A percentile compares a stretch with the other conserved stretches of the same genome.
Evolutionary conservation across 2,888 invertebrate species (phyloP).

Genomic region (Chloromyia formosa): DNA sequence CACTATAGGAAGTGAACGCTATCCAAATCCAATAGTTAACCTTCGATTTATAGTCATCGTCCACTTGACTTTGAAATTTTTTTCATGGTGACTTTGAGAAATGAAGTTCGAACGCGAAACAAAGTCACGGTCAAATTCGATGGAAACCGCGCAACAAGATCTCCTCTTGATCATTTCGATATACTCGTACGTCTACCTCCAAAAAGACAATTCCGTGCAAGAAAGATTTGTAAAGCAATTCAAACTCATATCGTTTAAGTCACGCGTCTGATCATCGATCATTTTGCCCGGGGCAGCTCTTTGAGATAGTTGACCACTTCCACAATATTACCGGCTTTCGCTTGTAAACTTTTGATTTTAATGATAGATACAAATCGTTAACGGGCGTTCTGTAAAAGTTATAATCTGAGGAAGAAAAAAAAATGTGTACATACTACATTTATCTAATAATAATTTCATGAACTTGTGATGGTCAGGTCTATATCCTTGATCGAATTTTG

Average conservation of each 20-base stretch:
- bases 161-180: slow-evolving; percentile 14
- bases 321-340: background rate
- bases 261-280: slow-evolving; percentile 1
- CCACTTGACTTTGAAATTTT: slow-evolving; percentile 37
- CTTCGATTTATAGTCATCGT: slow-evolving; percentile 21
- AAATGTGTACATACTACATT: background rate
- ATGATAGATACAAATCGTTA: slow-evolving; percentile 17
- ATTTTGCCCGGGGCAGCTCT: background rate
- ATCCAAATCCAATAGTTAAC: background rate
- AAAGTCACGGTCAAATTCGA: slow-evolving; percentile 27
- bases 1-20: slow-evolving; percentile 23
- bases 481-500: slow-evolving; percentile 31
- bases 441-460: slow-evolving; percentile 11
- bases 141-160: no score
- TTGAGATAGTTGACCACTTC: background rate
- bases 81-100: slow-evolving; percentile 13
- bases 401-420: background rate
- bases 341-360: background rate
- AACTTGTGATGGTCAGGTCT: slow-evolving; percentile 13
- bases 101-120: slow-evolving; percentile 20
- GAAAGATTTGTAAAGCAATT: background rate
- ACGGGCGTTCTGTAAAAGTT: background rate
- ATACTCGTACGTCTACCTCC: background rate
- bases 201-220: background rate
- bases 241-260: background rate